Evolutionary conservation across 2,888 invertebrate species (phyloP).

Genomic region (Quadriops clusia): DNA sequence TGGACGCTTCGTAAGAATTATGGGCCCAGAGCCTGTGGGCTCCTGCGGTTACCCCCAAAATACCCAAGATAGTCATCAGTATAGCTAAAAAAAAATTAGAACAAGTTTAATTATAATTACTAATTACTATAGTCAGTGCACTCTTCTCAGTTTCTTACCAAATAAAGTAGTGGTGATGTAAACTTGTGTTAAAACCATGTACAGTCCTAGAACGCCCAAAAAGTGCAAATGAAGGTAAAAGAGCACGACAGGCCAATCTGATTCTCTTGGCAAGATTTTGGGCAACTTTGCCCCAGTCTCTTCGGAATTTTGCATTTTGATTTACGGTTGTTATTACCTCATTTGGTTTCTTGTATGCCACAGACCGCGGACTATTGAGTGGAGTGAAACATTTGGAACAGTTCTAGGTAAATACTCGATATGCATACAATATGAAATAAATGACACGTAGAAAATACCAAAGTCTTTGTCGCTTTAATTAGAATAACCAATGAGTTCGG

Average conservation of each 20-base stretch:
- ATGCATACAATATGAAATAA: too few species aligned
- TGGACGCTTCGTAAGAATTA: slow-evolving; percentile 63
- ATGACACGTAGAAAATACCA: too few species aligned
- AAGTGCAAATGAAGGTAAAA: slow-evolving; percentile 64
- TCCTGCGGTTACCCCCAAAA: slow-evolving; percentile 78
- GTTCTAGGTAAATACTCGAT: too few species aligned
- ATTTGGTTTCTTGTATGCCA: too few species aligned
- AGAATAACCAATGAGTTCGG: too few species aligned
- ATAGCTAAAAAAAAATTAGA: slow-evolving; percentile 40
- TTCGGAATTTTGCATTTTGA: too few species aligned
- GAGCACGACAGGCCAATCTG: slow-evolving; percentile 60
- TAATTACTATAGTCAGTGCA: slow-evolving; percentile 2
- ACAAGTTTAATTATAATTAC: background rate
- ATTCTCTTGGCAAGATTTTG: slow-evolving; percentile 41
- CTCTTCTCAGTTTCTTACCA: slow-evolving; percentile 41
- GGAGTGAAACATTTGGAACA: too few species aligned
- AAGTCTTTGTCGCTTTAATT: too few species aligned
- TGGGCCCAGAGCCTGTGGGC: slow-evolving; percentile 93
- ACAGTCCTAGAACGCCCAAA: slow-evolving; percentile 52
- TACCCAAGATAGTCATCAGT: slow-evolving; percentile 48
- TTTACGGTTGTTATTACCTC: too few species aligned
- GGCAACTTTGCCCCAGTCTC: too few species aligned
- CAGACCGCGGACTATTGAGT: too few species aligned
- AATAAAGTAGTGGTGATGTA: slow-evolving; percentile 50
- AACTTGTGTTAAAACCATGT: slow-evolving; percentile 39